phyloP scores from a whole-genome alignment of 1,140 invertebrate genomes.

The Caerostris extrusa region DNA sequence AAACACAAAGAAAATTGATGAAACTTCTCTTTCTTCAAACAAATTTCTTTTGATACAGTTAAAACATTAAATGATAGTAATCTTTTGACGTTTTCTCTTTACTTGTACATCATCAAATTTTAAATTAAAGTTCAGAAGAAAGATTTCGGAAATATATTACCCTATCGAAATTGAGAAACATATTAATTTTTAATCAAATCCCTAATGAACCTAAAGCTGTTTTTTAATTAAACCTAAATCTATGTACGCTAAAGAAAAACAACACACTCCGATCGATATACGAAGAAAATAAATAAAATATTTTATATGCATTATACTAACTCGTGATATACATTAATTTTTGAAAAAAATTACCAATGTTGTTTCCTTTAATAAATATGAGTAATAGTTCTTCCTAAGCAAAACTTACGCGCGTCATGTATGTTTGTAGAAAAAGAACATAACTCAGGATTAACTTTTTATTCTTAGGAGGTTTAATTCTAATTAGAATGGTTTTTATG shows the following conservation, averaged over 20 bases:
- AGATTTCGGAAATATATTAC: neutral
- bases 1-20: too few species aligned
- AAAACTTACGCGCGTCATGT: neutral
- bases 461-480: neutral
- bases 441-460: neutral
- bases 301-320: neutral
- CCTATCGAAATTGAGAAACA: neutral
- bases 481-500: neutral
- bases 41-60: too few species aligned
- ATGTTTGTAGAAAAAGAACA: neutral
- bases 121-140: neutral
- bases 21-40: too few species aligned
- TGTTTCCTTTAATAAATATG: neutral
- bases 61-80: neutral
- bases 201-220: neutral
- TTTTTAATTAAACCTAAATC: neutral
- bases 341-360: neutral
- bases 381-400: neutral
- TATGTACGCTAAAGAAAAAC: neutral
- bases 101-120: neutral
- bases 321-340: neutral
- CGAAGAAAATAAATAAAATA: neutral
- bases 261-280: neutral
- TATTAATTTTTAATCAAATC: conserved; percentile 16
- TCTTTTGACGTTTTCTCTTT: neutral